Conservation (phyloP, 2,797 vertebrate genomes). For the Poeciliopsis presidionis region DNA sequence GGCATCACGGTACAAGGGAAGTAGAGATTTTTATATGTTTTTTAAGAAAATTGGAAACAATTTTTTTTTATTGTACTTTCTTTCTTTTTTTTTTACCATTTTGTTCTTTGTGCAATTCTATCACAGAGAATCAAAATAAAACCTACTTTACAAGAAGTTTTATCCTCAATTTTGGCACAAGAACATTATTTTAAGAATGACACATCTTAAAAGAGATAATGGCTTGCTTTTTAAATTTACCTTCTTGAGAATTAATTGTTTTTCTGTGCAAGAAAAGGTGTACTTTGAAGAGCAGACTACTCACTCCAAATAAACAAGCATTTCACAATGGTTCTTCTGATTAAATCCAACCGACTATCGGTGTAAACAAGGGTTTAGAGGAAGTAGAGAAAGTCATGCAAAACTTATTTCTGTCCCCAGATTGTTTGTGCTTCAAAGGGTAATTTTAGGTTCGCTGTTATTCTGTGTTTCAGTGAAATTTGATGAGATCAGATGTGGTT, state of each 20-base stretch:
- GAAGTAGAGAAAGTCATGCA: conserved; percentile 64
- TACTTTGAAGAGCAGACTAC: conserved; percentile 43
- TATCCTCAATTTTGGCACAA: neutral
- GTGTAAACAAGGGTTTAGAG: conserved; percentile 54
- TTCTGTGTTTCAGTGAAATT: conserved; percentile 69
- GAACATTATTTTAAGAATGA: neutral
- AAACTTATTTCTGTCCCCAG: conserved; percentile 68
- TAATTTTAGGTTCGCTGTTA: conserved; percentile 70
- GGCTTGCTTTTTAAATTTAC: neutral
- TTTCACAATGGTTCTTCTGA: conserved; percentile 51
- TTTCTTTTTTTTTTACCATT: neutral
- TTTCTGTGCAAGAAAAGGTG: conserved; percentile 44
- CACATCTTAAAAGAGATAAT: neutral
- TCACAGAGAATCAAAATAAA: neutral
- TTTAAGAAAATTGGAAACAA: neutral
- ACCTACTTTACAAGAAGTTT: neutral
- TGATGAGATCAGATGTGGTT: conserved; percentile 77
- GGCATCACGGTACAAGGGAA: neutral
- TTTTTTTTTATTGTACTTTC: neutral
- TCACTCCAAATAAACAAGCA: conserved; percentile 51
- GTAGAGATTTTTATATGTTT: too few species aligned
- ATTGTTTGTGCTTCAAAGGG: conserved; percentile 68
- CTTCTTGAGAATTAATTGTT: conserved; percentile 31
- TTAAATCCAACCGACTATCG: conserved; percentile 55
- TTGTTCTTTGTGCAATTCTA: too few species aligned